Evolutionary conservation across 2,888 invertebrate species (phyloP).

Genomic region (Apoderus coryli): DNA sequence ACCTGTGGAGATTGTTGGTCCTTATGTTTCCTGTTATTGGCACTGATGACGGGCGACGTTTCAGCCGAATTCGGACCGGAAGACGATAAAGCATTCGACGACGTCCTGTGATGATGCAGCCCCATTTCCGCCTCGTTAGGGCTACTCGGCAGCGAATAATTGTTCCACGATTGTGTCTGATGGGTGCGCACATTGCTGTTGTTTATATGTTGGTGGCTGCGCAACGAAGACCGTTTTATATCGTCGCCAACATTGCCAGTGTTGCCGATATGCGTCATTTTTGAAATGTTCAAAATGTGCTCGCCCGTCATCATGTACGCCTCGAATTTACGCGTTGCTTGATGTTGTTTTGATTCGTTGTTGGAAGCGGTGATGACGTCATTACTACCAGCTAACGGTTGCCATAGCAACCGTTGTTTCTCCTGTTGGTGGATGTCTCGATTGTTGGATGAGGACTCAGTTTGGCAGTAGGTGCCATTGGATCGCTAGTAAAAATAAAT

Average conservation of each 20-base stretch:
- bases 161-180: constrained; percentile 29
- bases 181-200: constrained; percentile 35
- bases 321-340: constrained; percentile 54
- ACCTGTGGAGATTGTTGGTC: constrained; percentile 22
- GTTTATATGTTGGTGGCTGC: too few relatives aligned
- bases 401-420: constrained; percentile 39
- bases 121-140: constrained; percentile 47
- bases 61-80: constrained; percentile 36
- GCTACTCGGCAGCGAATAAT: constrained; percentile 58
- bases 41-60: constrained; percentile 39
- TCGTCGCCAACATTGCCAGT: too few relatives aligned
- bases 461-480: too few relatives aligned
- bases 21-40: constrained; percentile 39
- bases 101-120: constrained; percentile 23
- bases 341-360: constrained; percentile 16
- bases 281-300: constrained; percentile 81
- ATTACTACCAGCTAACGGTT: constrained; percentile 36
- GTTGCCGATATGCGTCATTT: constrained; percentile 70
- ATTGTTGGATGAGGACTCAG: too few relatives aligned
- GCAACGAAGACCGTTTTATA: too few relatives aligned
- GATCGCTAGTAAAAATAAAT: too few relatives aligned
- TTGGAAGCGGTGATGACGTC: too few relatives aligned
- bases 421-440: too few relatives aligned
- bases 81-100: too few relatives aligned
- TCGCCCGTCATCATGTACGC: constrained; percentile 98